Percentiles rank a stretch among this genome's conserved stretches.
Conservation (phyloP, 2,888 invertebrate species). For the Tribolium freemani region DNA sequence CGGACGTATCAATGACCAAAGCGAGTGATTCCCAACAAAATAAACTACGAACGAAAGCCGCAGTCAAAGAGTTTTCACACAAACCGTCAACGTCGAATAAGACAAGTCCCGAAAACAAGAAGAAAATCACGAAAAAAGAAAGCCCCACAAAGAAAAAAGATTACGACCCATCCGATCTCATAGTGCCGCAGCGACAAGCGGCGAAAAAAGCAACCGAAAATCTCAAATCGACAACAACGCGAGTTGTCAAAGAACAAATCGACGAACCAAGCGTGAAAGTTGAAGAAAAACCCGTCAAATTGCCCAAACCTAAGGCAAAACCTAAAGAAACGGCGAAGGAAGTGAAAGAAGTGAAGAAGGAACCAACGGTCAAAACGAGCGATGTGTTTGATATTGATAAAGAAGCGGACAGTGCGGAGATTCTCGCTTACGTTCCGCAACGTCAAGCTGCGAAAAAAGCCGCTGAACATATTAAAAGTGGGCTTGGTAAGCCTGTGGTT, state of each 20-base stretch:
- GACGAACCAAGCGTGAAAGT: constrained; percentile 51
- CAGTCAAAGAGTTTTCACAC: constrained; percentile 85
- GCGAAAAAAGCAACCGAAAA: constrained; percentile 93
- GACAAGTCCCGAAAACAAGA: constrained; percentile 59
- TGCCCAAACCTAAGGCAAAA: constrained; percentile 55
- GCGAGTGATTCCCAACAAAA: constrained; percentile 79
- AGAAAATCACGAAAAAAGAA: constrained; percentile 54
- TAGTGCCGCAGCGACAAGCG: constrained; percentile 91
- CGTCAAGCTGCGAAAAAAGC: constrained; percentile 93
- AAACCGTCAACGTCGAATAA: constrained; percentile 63
- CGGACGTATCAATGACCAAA: constrained; percentile 74
- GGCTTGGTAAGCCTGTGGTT: constrained; percentile 72
- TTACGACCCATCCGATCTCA: constrained; percentile 81
- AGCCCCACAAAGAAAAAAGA: constrained; percentile 68
- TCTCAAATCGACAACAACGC: constrained; percentile 78
- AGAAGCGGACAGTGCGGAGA: constrained; percentile 74
- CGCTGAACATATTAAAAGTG: constrained; percentile 90
- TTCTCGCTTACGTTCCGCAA: constrained; percentile 89
- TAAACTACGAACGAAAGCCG: constrained; percentile 83
- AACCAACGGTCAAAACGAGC: constrained; percentile 35
- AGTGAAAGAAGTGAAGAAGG: constrained; percentile 50
- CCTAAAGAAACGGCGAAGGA: constrained; percentile 62
- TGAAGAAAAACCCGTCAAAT: constrained; percentile 52
- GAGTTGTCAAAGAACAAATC: constrained; percentile 60
- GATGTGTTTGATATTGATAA: constrained; percentile 75